These are phyloP conservation scores for Rhipidura dahli DNA, from an alignment of 2,113 vertebrate species.

Conservation along the genomic window DNA sequence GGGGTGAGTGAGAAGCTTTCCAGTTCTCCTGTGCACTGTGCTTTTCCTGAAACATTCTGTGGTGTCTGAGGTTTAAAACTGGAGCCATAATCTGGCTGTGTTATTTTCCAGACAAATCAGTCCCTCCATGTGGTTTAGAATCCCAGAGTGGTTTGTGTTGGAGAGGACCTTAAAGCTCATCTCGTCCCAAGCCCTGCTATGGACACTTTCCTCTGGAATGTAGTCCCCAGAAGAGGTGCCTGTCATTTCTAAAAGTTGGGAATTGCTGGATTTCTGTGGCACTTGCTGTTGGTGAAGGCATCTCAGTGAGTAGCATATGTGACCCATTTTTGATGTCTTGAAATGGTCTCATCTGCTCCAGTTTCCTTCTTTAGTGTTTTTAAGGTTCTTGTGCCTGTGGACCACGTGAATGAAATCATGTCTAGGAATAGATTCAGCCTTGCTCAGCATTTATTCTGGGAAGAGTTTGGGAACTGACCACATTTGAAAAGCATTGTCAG, in stretches of 20 bases:
- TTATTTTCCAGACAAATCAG: neutral
- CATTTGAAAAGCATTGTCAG: neutral
- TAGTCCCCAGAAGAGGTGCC: neutral
- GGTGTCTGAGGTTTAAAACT: neutral
- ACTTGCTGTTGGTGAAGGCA: neutral
- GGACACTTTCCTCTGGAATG: neutral
- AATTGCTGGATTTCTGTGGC: neutral
- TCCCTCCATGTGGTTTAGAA: neutral
- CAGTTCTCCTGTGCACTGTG: neutral
- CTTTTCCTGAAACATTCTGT: neutral
- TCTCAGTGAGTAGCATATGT: neutral
- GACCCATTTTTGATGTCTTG: constrained; percentile 7
- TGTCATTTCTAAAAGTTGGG: neutral
- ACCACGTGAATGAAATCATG: neutral
- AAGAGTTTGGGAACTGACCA: neutral
- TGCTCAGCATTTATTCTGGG: neutral
- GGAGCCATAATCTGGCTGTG: neutral
- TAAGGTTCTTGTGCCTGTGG: neutral
- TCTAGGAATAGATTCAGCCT: neutral
- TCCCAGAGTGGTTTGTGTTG: neutral
- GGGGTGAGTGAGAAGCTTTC: neutral
- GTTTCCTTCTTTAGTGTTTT: constrained; percentile 16
- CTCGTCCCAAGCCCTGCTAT: neutral
- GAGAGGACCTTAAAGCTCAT: neutral
- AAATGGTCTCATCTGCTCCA: constrained; percentile 18